Evolutionary conservation across 1,140 invertebrate species (phyloP).

Genomic region (Pogonomyrmex barbatus): DNA sequence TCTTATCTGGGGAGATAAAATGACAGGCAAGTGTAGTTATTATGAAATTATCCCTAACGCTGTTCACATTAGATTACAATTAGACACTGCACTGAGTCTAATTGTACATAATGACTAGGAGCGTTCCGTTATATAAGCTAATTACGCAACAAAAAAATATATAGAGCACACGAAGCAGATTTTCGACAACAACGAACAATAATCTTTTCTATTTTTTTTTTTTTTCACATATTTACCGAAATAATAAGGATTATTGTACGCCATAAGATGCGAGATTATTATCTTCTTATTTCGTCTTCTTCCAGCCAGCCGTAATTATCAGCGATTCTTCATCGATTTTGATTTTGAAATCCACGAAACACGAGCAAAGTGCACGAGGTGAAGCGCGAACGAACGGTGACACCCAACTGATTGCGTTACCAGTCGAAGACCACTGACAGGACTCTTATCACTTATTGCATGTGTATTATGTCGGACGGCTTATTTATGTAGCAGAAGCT

Average conservation of each 20-base stretch:
- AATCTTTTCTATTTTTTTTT: neutral
- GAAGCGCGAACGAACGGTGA: constrained; percentile 68
- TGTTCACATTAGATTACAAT: neutral
- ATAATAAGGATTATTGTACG: constrained; percentile 23
- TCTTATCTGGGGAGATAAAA: constrained; percentile 57
- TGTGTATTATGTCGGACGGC: constrained; percentile 60
- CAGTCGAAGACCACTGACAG: constrained; percentile 74
- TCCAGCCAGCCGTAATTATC: neutral
- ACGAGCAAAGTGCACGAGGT: constrained; percentile 3
- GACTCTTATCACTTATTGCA: constrained; percentile 70
- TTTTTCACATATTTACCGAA: constrained; percentile 11
- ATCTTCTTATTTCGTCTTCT: constrained; percentile 6
- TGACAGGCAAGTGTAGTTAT: constrained; percentile 28
- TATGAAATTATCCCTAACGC: constrained; percentile 26
- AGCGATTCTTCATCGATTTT: constrained; percentile 24
- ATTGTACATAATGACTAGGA: constrained; percentile 1
- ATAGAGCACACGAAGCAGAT: neutral
- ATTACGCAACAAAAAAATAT: constrained; percentile 19
- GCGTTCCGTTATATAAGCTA: neutral
- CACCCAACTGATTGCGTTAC: constrained; percentile 77
- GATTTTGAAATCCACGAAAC: neutral
- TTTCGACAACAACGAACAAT: neutral
- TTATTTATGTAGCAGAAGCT: constrained; percentile 62
- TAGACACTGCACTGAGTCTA: neutral
- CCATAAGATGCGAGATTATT: constrained; percentile 5